Percentiles rank a stretch among this genome's conserved stretches.
phyloP scores from a whole-genome alignment of 2,888 invertebrate genomes.

The Fissipunctia ypsillon region DNA sequence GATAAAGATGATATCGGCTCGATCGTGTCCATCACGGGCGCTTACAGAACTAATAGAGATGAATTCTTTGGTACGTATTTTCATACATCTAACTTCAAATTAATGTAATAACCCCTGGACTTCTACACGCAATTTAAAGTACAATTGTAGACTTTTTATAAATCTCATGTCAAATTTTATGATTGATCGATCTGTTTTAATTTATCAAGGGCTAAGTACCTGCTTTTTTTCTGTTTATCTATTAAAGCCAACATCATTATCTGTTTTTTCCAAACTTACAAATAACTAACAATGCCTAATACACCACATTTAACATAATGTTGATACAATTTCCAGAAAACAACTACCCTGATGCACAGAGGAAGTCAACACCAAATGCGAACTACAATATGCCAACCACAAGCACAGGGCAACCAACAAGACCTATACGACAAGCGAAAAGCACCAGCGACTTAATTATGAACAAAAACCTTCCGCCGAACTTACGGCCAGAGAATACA shows the following conservation, averaged over 20 bases:
- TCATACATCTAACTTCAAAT: not conserved
- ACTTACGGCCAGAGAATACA: conserved; percentile 73
- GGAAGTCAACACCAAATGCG: conserved; percentile 75
- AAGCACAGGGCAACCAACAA: conserved; percentile 53
- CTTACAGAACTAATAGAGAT: conserved; percentile 80
- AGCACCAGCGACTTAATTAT: conserved; percentile 77
- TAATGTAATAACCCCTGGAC: not conserved
- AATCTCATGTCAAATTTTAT: not conserved
- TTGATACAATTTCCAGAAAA: conserved; percentile 69
- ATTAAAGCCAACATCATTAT: not conserved
- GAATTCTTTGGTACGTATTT: conserved; percentile 79
- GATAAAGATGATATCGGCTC: conserved; percentile 70
- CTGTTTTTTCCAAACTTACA: not conserved
- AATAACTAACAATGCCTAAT: not conserved
- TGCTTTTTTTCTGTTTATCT: not conserved
- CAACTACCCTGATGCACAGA: conserved; percentile 68
- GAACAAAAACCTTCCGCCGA: conserved; percentile 62
- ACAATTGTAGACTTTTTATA: not conserved
- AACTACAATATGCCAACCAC: conserved; percentile 61
- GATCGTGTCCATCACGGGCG: conserved; percentile 76
- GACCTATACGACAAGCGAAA: conserved; percentile 71
- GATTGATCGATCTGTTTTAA: not conserved
- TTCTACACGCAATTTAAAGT: not conserved
- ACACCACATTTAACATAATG: not conserved
- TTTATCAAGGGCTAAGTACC: not conserved